Percentiles rank a stretch among this genome's conserved stretches.
Conservation (phyloP, 2,797 vertebrate genomes). For the Urosaurus nigricauda region DNA sequence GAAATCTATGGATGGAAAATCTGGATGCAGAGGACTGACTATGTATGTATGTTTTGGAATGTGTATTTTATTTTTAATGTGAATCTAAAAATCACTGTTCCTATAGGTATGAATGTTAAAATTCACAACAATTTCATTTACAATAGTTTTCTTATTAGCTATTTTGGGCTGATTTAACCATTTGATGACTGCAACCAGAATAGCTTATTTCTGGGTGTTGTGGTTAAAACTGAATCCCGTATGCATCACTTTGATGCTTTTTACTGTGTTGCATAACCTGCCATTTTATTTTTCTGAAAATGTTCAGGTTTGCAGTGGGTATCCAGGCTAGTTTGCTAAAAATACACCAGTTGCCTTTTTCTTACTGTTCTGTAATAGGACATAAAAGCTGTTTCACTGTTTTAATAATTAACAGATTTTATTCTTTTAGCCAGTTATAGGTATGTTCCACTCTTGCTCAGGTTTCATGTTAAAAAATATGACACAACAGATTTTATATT, state of each 20-base stretch:
- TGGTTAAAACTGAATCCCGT: conserved; percentile 84
- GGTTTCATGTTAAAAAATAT: conserved; percentile 84
- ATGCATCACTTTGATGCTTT: conserved; percentile 96
- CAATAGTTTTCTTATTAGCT: conserved; percentile 76
- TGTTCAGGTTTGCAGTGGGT: conserved; percentile 85
- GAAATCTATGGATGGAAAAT: too few species aligned
- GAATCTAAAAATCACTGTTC: conserved; percentile 80
- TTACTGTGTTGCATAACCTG: conserved; percentile 90
- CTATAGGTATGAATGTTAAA: conserved; percentile 79
- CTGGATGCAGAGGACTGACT: too few species aligned
- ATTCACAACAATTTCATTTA: conserved; percentile 78
- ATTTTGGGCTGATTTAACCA: conserved; percentile 79
- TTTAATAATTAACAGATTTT: conserved; percentile 86
- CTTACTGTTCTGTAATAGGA: conserved; percentile 81
- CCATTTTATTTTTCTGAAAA: conserved; percentile 80
- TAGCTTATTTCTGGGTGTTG: conserved; percentile 84
- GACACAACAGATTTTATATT: conserved; percentile 65
- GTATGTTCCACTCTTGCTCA: conserved; percentile 92
- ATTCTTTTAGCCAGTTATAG: conserved; percentile 80
- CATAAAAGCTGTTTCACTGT: conserved; percentile 83
- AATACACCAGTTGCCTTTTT: conserved; percentile 80
- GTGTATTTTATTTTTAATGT: conserved; percentile 80
- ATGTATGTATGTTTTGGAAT: conserved; percentile 73
- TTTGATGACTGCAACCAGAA: conserved; percentile 86
- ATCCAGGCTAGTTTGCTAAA: conserved; percentile 75